Conservation (phyloP, 2,888 invertebrate species). For the Adela reaumurella region DNA sequence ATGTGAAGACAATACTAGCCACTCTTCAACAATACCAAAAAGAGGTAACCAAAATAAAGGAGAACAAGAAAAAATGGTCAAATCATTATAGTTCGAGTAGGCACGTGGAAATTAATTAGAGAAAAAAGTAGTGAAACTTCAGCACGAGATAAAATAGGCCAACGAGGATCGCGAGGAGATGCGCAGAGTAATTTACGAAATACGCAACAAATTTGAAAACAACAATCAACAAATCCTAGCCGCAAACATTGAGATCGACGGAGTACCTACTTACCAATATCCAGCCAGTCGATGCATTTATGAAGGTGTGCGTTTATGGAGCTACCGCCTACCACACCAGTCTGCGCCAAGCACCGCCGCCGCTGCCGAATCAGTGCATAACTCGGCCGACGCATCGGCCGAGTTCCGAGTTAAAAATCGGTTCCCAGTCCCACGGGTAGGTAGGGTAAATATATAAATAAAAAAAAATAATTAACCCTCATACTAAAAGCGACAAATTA, state of each 20-base stretch:
- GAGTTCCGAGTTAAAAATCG: neutral
- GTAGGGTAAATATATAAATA: too few species aligned
- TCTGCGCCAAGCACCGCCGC: neutral
- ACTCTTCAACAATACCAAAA: neutral
- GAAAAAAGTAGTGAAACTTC: neutral
- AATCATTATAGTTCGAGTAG: neutral
- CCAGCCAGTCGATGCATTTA: neutral
- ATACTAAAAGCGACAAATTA: too few species aligned
- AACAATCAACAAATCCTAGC: neutral
- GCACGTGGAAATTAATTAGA: neutral
- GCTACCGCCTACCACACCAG: neutral
- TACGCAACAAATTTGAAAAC: neutral
- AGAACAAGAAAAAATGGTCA: too few species aligned
- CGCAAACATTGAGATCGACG: neutral
- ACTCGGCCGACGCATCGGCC: neutral
- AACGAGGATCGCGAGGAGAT: neutral
- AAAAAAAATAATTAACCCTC: constrained; percentile 1
- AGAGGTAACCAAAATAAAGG: neutral
- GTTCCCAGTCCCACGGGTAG: neutral
- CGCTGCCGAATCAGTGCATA: neutral
- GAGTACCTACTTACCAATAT: neutral
- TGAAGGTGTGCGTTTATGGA: neutral
- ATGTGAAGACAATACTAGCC: neutral
- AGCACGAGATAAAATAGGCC: neutral
- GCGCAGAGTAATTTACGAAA: neutral